phyloP scores from a whole-genome alignment of 2,113 vertebrate genomes.

The Reinhardtius hippoglossoides region DNA sequence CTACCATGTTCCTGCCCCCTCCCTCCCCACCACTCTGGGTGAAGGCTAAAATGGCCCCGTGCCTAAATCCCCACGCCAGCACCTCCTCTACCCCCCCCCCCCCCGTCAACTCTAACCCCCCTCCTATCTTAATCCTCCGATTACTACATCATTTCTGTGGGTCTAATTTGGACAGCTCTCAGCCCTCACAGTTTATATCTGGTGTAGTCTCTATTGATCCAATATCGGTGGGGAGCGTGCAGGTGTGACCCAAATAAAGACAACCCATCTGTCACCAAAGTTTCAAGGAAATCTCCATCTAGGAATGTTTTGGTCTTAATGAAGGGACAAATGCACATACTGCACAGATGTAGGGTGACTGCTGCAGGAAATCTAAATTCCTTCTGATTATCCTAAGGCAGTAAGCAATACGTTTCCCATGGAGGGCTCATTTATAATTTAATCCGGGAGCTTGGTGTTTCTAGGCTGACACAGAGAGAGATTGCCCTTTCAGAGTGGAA shows the following conservation, averaged over 20 bases:
- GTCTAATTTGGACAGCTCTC: conserved; percentile 66
- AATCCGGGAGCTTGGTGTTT: conserved; percentile 73
- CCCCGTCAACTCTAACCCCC: conserved; percentile 45
- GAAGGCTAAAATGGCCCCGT: conserved; percentile 40
- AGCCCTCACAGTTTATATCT: conserved; percentile 44
- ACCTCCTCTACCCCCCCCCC: conserved; percentile 36
- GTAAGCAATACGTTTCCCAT: conserved; percentile 68
- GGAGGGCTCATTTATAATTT: conserved; percentile 82
- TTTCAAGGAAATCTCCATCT: conserved; percentile 29
- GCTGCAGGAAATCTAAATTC: conserved; percentile 45
- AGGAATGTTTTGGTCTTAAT: neutral
- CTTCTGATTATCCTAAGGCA: conserved; percentile 56
- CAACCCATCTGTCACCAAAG: conserved; percentile 51
- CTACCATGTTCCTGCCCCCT: neutral
- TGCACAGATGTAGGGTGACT: conserved; percentile 10
- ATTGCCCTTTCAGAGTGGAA: conserved; percentile 79
- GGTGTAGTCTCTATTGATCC: conserved; percentile 54
- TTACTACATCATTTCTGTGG: conserved; percentile 73
- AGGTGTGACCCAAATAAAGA: conserved; percentile 68
- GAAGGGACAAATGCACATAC: neutral
- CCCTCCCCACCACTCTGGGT: conserved; percentile 1
- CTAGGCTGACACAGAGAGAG: conserved; percentile 75
- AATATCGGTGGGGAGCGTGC: conserved; percentile 19
- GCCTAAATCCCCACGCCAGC: conserved; percentile 48
- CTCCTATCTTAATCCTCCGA: conserved; percentile 81